Conservation (phyloP, 2,113 vertebrate species). For the Sardina pilchardus region DNA sequence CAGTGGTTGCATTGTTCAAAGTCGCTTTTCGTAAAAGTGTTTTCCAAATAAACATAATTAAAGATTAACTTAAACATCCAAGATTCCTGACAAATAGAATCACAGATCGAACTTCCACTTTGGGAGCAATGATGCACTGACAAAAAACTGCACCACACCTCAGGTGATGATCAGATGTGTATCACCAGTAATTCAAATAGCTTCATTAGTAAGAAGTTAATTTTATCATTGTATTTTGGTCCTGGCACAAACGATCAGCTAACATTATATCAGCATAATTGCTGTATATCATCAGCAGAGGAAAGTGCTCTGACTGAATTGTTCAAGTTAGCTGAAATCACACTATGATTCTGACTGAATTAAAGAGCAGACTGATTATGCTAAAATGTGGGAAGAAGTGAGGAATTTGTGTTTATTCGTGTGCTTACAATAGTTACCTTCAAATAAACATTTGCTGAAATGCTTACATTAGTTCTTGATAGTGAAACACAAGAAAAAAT, state of each 20-base stretch:
- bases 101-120: not conserved
- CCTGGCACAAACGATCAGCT: not conserved
- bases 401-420: too few relatives aligned
- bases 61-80: not conserved
- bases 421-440: too few relatives aligned
- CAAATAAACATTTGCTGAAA: too few relatives aligned
- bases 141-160: too few relatives aligned
- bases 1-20: too few relatives aligned
- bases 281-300: not conserved
- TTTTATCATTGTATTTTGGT: not conserved
- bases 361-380: not conserved
- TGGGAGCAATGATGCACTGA: not conserved
- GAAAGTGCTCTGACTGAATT: not conserved
- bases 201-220: not conserved
- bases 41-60: too few relatives aligned
- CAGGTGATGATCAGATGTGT: not conserved
- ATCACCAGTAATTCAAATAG: not conserved
- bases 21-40: too few relatives aligned
- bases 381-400: not conserved
- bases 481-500: too few relatives aligned
- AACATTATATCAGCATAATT: not conserved
- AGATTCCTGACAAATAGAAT: not conserved
- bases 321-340: not conserved
- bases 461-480: too few relatives aligned
- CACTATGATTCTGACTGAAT: not conserved